Evolutionary conservation across 2,888 invertebrate genomes (phyloP).

Genomic region (Nomada ruficornis): DNA sequence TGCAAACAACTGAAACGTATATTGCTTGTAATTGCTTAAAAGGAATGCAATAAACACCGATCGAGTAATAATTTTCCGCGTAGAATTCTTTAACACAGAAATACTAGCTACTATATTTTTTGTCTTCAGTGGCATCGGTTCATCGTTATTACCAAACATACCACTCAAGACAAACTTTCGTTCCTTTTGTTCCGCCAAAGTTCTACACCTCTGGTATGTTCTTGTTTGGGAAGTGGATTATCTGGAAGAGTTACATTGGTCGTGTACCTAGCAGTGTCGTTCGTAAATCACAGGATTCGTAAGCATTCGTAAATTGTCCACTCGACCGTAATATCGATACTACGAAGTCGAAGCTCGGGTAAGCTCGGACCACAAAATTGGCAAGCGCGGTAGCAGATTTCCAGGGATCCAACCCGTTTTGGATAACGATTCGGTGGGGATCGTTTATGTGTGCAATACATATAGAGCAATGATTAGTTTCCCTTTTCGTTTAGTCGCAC

Average conservation of each 20-base stretch:
- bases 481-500: no score
- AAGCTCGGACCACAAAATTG: constrained; percentile 57
- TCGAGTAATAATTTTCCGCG: neutral
- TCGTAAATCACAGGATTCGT: constrained; percentile 63
- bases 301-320: constrained; percentile 64
- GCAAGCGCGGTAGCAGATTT: constrained; percentile 38
- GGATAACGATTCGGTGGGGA: constrained; percentile 42
- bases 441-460: constrained; percentile 39
- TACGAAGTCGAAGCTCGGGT: constrained; percentile 30
- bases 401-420: constrained; percentile 1
- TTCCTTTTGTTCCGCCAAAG: constrained; percentile 13
- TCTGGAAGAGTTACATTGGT: constrained; percentile 32
- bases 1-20: constrained; percentile 1
- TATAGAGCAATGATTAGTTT: no score
- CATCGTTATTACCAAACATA: neutral
- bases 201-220: neutral
- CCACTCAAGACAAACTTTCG: constrained; percentile 16
- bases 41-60: neutral
- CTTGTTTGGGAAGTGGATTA: constrained; percentile 46
- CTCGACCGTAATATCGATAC: constrained; percentile 66
- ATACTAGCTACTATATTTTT: neutral
- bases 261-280: constrained; percentile 20
- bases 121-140: neutral
- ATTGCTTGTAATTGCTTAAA: constrained; percentile 5
- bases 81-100: neutral